Evolutionary conservation across 92 coral and sea anemone genomes (phyloP).

Genomic region (Nematostella vectensis): DNA sequence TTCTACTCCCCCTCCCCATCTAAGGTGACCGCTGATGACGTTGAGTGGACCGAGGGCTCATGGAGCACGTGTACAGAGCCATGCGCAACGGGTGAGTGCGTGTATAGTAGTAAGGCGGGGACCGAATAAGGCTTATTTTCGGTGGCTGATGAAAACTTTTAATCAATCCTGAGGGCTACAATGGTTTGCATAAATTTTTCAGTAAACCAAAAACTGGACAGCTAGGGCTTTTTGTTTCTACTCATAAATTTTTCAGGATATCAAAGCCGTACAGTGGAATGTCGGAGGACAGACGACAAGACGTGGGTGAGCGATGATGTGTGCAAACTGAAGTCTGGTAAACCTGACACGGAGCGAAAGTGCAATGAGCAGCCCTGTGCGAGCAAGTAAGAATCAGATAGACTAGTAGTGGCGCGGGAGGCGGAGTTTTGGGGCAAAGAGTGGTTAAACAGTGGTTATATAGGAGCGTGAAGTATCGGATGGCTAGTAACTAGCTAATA

Average conservation of each 20-base stretch:
- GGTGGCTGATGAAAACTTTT: too few relatives aligned
- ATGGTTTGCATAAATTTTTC: too few relatives aligned
- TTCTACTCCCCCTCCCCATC: slow-evolving; percentile 35
- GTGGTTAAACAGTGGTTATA: too few relatives aligned
- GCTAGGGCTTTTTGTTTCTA: too few relatives aligned
- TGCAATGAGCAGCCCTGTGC: slow-evolving; percentile 76
- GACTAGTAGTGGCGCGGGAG: too few relatives aligned
- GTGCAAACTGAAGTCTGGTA: slow-evolving; percentile 34
- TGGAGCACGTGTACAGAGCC: slow-evolving; percentile 74
- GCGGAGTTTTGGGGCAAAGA: too few relatives aligned
- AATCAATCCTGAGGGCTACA: too few relatives aligned
- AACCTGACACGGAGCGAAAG: slow-evolving; percentile 28
- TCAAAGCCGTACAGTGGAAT: slow-evolving; percentile 42
- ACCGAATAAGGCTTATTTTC: too few relatives aligned
- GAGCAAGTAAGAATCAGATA: slow-evolving; percentile 63
- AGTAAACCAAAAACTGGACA: too few relatives aligned
- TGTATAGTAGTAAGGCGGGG: too few relatives aligned
- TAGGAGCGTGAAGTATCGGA: too few relatives aligned
- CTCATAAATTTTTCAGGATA: slow-evolving; percentile 38
- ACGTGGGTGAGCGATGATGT: slow-evolving; percentile 55
- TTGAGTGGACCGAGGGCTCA: slow-evolving; percentile 47
- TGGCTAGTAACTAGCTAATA: too few relatives aligned
- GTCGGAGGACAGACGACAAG: slow-evolving; percentile 71
- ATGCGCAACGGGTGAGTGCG: slow-evolving; percentile 84
- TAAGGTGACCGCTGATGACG: slow-evolving; percentile 16